A percentile compares a stretch with the other conserved stretches of the same genome.
Conservation (phyloP, 2,113 vertebrate genomes). For the Taxidea taxus region DNA sequence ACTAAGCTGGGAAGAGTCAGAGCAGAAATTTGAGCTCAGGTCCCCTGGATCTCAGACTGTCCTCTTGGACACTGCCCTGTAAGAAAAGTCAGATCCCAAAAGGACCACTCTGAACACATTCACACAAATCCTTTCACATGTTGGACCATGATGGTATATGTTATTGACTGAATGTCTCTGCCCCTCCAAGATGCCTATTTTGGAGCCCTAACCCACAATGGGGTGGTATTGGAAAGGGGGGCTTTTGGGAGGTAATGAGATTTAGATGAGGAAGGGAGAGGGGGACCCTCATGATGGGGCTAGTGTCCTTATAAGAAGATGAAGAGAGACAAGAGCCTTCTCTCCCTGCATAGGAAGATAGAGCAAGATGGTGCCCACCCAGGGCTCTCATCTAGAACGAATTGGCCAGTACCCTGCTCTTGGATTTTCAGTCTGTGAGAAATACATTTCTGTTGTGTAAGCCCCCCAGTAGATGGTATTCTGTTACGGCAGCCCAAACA, state of each 20-base stretch:
- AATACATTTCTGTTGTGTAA: neutral
- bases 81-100: neutral
- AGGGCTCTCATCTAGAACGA: neutral
- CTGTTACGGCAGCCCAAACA: neutral
- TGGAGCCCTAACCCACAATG: neutral
- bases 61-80: accelerated
- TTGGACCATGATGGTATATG: neutral
- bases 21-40: neutral
- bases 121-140: neutral
- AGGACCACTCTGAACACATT: neutral
- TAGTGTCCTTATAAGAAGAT: neutral
- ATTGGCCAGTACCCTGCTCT: neutral
- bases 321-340: neutral
- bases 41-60: neutral
- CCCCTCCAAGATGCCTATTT: neutral
- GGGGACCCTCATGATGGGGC: neutral
- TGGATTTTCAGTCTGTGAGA: neutral
- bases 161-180: neutral
- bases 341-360: neutral
- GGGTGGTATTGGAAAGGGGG: neutral
- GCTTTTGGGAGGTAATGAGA: neutral
- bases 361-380: neutral
- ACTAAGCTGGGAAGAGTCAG: neutral
- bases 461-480: neutral
- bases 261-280: neutral